A percentile compares a stretch with the other conserved stretches of the same genome.
Evolutionary conservation across 2,888 invertebrate species (phyloP).

Genomic region (Pristionchus exspectatus): DNA sequence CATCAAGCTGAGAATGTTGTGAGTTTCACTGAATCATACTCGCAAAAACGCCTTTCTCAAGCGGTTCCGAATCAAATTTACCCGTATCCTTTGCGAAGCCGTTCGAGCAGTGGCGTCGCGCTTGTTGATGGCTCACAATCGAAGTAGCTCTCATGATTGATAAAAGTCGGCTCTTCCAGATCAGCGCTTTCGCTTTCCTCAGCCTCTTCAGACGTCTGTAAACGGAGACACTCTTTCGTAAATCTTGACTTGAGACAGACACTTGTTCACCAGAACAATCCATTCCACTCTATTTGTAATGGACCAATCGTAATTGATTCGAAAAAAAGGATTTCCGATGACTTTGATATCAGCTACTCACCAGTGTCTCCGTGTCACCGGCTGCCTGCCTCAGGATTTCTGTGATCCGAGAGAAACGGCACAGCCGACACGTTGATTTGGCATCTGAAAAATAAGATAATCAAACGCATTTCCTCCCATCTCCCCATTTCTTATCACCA

Average conservation of each 20-base stretch:
- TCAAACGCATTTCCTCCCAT: no score
- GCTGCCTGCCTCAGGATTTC: not conserved
- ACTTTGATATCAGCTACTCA: not conserved
- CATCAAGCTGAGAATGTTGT: not conserved
- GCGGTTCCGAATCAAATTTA: not conserved
- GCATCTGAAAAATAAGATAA: no score
- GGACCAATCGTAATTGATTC: no score
- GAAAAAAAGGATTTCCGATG: no score
- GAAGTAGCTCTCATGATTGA: not conserved
- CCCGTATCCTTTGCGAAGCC: not conserved
- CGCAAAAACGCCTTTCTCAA: not conserved
- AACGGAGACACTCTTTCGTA: not conserved
- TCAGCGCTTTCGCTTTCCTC: not conserved
- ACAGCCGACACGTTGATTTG: not conserved
- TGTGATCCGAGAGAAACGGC: not conserved
- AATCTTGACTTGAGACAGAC: no score
- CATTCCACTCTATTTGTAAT: no score
- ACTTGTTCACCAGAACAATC: no score
- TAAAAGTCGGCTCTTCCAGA: not conserved
- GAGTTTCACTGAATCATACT: no score
- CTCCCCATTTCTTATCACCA: no score
- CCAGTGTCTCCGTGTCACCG: not conserved
- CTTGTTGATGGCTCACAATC: not conserved
- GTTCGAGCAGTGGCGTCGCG: not conserved
- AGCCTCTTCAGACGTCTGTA: no score